These are phyloP conservation scores for Acrocephalus arundinaceus DNA, from an alignment of 2,113 vertebrate genomes.

Conservation along the genomic window DNA sequence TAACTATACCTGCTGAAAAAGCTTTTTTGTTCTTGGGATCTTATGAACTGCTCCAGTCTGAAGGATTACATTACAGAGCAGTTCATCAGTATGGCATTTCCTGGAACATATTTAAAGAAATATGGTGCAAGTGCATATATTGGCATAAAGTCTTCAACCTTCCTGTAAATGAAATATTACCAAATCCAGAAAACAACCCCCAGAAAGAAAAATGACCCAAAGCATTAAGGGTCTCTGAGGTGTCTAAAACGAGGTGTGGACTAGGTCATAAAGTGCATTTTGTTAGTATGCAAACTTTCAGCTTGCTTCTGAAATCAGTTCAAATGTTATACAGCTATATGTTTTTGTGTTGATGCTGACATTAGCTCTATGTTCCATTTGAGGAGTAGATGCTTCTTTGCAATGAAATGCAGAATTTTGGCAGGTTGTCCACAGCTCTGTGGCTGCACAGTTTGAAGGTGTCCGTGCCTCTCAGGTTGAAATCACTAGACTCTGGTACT, in stretches of 20 bases:
- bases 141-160: constrained; percentile 26
- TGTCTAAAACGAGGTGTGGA: background rate
- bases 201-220: background rate
- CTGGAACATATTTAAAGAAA: constrained; percentile 59
- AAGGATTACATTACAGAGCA: constrained; percentile 59
- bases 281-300: background rate
- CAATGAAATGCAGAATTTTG: background rate
- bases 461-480: background rate
- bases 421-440: background rate
- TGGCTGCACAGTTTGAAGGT: background rate
- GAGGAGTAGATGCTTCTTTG: background rate
- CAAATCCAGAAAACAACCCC: background rate
- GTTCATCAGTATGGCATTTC: constrained; percentile 60
- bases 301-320: background rate
- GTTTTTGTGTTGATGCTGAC: background rate
- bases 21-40: constrained; percentile 27
- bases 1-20: constrained; percentile 65
- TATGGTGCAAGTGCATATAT: constrained; percentile 20
- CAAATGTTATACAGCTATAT: background rate
- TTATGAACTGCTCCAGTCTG: constrained; percentile 52
- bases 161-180: constrained; percentile 44
- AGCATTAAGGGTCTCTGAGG: background rate
- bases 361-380: background rate
- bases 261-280: background rate
- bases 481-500: background rate